Conservation (phyloP, 2,888 invertebrate species). For the Drosophila longiperda region DNA sequence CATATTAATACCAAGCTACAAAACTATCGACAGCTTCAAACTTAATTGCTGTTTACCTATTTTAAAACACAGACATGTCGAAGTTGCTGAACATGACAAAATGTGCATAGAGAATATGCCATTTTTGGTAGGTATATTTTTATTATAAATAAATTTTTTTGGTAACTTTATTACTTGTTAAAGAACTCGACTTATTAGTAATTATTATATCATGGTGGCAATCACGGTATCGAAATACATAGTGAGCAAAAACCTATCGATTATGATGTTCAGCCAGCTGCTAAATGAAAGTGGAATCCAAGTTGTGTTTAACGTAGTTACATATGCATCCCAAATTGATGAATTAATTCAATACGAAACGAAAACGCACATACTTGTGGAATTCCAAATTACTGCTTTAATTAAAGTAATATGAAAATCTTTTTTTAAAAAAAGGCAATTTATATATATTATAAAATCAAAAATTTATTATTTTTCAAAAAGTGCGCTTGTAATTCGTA, state of each 20-base stretch:
- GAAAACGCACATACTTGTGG: not conserved
- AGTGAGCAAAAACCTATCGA: not conserved
- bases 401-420: not conserved
- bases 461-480: conserved; percentile 19
- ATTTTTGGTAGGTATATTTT: not conserved
- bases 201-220: not conserved
- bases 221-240: not conserved
- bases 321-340: not conserved
- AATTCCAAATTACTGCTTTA: not conserved
- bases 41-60: not conserved
- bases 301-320: not conserved
- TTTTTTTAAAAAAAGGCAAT: not conserved
- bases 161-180: not conserved
- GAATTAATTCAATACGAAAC: not conserved
- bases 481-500: conserved; percentile 8
- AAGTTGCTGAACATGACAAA: not conserved
- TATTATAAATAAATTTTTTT: not conserved
- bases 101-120: not conserved
- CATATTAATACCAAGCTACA: conserved; percentile 6
- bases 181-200: not conserved
- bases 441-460: conserved; percentile 4
- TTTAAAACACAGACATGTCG: not conserved
- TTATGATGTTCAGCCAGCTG: not conserved
- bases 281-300: not conserved
- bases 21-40: conserved; percentile 19